phyloP scores from a whole-genome alignment of 35 echinoderm and acorn worm genomes.

The Heliocidaris erythrogramma region DNA sequence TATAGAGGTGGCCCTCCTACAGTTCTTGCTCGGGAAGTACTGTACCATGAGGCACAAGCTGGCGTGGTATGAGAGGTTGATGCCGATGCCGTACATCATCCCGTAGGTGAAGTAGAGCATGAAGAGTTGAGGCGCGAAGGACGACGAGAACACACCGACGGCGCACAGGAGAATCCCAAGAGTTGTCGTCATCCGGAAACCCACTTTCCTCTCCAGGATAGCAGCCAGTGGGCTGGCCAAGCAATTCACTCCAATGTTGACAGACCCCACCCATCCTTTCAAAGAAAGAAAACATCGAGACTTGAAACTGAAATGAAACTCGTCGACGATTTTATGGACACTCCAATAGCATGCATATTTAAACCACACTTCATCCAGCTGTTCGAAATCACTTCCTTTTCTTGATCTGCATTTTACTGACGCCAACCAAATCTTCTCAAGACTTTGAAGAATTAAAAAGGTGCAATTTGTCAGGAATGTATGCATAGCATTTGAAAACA shows the following conservation, averaged over 20 bases:
- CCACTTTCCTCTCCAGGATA: background rate
- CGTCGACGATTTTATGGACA: no score
- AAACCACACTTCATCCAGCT: no score
- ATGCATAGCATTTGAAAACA: no score
- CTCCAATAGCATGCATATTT: no score
- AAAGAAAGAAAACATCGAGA: background rate
- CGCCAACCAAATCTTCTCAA: no score
- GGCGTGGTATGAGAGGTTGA: conserved; percentile 45
- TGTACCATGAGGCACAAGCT: conserved; percentile 53
- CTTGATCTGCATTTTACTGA: no score
- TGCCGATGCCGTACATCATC: conserved; percentile 57
- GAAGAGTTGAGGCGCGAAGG: conserved; percentile 55
- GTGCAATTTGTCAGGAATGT: no score
- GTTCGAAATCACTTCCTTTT: no score
- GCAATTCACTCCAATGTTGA: conserved; percentile 37
- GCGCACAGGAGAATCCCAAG: conserved; percentile 38
- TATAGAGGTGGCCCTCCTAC: conserved; percentile 35
- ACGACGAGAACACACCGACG: conserved; percentile 44
- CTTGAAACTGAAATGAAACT: background rate
- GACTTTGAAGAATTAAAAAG: no score
- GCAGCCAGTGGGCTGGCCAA: conserved; percentile 27
- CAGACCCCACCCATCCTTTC: conserved; percentile 59
- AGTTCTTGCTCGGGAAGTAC: conserved; percentile 60
- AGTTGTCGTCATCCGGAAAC: background rate
- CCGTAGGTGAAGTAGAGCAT: conserved; percentile 67